Percentiles rank a stretch among this genome's conserved stretches.
Evolutionary conservation across 2,888 invertebrate species (phyloP).

Genomic region (Papilio elwesi): DNA sequence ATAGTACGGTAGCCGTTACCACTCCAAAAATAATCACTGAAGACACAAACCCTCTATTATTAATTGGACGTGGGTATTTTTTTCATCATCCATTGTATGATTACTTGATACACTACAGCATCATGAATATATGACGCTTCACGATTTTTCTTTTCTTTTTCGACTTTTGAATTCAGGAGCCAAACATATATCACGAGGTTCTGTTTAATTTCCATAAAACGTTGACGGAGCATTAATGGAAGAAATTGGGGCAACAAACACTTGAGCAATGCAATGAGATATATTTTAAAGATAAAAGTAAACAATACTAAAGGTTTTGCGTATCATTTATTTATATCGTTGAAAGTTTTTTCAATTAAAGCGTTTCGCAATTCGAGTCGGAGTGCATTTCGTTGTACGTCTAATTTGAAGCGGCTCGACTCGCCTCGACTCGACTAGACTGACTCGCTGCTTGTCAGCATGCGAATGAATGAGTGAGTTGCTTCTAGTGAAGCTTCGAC

Average conservation of each 20-base stretch:
- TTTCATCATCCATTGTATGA: too few relatives aligned
- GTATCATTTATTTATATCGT: constrained; percentile 25
- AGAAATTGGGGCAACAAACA: constrained; percentile 13
- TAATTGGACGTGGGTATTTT: too few relatives aligned
- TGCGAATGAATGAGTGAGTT: constrained; percentile 14
- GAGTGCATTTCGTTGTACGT: constrained; percentile 39
- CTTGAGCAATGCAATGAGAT: neutral
- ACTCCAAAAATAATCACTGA: too few relatives aligned
- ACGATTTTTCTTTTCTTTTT: neutral
- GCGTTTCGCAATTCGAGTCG: constrained; percentile 12
- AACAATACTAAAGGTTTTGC: constrained; percentile 14
- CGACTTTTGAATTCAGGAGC: neutral
- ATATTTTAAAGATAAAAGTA: constrained; percentile 18
- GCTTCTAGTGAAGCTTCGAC: neutral
- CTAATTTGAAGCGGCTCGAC: constrained; percentile 23
- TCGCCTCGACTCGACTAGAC: neutral
- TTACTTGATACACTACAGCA: too few relatives aligned
- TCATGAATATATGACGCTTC: neutral
- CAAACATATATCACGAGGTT: neutral
- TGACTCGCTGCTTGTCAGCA: constrained; percentile 12
- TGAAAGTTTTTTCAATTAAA: constrained; percentile 39
- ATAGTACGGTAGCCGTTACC: too few relatives aligned
- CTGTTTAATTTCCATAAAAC: neutral
- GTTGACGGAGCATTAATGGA: neutral
- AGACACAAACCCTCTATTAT: too few relatives aligned